These are phyloP conservation scores for Borostomias antarcticus DNA, from an alignment of 2,797 vertebrate genomes.

Conservation along the genomic window DNA sequence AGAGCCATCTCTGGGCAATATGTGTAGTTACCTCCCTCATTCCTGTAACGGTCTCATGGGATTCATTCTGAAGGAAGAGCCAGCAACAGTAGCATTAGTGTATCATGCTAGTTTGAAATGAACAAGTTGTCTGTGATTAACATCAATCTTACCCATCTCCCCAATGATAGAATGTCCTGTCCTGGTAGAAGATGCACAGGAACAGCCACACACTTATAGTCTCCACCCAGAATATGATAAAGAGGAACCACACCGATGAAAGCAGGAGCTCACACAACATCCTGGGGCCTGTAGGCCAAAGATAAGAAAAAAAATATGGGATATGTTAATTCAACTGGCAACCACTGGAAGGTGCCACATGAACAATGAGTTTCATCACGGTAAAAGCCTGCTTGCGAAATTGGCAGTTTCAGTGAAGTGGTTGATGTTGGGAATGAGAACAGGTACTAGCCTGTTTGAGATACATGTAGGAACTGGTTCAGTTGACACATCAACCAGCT, in stretches of 20 bases:
- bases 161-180: slow-evolving; percentile 74
- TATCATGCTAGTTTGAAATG: background rate
- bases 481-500: too few relatives aligned
- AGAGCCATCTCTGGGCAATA: slow-evolving; percentile 24
- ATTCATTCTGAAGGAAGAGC: slow-evolving; percentile 58
- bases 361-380: too few relatives aligned
- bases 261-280: slow-evolving; percentile 84
- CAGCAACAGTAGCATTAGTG: background rate
- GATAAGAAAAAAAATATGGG: too few relatives aligned
- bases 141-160: slow-evolving; percentile 70
- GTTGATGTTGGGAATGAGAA: too few relatives aligned
- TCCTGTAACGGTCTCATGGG: slow-evolving; percentile 59
- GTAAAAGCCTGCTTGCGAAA: too few relatives aligned
- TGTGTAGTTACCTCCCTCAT: slow-evolving; percentile 43
- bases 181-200: slow-evolving; percentile 81
- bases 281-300: slow-evolving; percentile 43
- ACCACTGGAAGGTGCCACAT: too few relatives aligned
- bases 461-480: too few relatives aligned
- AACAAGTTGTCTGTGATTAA: background rate
- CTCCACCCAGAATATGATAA: slow-evolving; percentile 85
- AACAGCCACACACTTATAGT: slow-evolving; percentile 83
- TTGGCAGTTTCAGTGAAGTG: too few relatives aligned
- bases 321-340: background rate
- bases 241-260: slow-evolving; percentile 81
- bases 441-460: too few relatives aligned